Conservation (phyloP, 1,140 invertebrate species). For the Conus ventricosus region DNA sequence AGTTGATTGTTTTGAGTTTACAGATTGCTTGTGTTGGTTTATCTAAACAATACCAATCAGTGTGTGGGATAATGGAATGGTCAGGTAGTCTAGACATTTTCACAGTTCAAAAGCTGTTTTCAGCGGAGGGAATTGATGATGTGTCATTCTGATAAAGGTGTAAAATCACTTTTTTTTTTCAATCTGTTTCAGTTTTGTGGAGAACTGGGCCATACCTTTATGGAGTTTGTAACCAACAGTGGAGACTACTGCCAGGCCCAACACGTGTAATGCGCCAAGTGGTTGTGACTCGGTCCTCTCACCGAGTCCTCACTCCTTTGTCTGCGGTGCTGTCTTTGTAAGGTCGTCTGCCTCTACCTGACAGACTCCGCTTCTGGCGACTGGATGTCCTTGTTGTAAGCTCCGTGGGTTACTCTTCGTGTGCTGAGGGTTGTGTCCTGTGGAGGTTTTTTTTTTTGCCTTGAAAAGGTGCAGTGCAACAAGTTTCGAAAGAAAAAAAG, state of each 20-base stretch:
- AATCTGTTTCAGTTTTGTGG: conserved; percentile 78
- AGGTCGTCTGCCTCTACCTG: background rate
- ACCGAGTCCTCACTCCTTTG: background rate
- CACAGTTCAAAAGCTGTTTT: no score
- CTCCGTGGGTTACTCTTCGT: background rate
- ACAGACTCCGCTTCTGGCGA: background rate
- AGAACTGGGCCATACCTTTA: conserved; percentile 88
- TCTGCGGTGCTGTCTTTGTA: conserved; percentile 11
- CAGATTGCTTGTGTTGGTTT: no score
- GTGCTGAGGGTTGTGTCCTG: no score
- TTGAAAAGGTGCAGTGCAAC: no score
- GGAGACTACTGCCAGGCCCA: conserved; percentile 84
- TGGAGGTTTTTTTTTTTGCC: no score
- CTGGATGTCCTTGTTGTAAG: background rate
- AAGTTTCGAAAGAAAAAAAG: no score
- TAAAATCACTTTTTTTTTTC: conserved; percentile 9
- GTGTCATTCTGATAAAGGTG: no score
- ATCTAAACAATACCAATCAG: no score
- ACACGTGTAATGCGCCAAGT: conserved; percentile 56
- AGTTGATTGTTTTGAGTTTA: no score
- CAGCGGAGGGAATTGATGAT: no score
- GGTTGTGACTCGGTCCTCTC: conserved; percentile 1
- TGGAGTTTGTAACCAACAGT: conserved; percentile 89
- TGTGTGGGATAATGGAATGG: no score
- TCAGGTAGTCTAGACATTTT: no score